Evolutionary conservation across 2,888 invertebrate species (phyloP), one percentile per base, ranked within the genome.

Genomic region (Hoplodrina ambigua): DNA sequence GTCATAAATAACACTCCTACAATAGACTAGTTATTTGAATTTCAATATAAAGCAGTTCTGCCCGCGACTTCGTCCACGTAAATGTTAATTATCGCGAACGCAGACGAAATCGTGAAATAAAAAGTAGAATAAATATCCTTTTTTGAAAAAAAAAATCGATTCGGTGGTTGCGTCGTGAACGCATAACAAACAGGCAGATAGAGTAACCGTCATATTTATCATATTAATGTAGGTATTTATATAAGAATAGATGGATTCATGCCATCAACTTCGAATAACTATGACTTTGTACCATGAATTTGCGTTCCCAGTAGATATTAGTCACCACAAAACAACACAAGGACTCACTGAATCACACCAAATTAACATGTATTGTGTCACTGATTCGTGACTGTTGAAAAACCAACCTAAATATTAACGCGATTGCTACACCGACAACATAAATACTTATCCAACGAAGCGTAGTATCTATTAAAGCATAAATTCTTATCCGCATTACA

Each of bases 391-490:
- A 78, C 33, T 63, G 52, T 37, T 63, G 59, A 72, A 74, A 80
- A 64, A 66, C 54, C 58, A 57, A 60, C 67, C 56, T 60, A 68
- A 76, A 72, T 71, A 73, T 72, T 60, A 69, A 74, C 64, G 46
- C 41, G 59, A 72, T 63, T 13, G 56, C 58, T 61, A 56, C 66
- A 61, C 55, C 54, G 55, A 68, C 61, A 74, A 52, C 72, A 75
- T 78, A 79, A 81, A 81, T 76, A 77, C 84, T 72, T 70, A 72
- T 72, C 56, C 68, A 71, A 68, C 66, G 66, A 82, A 80, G 59
- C 74, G 65, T 54, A 68, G 61, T 78, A 81, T 80, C 78, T 85
- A 78, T 84, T 83, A 81, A 78, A 80, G 75, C 83, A 81, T 84
- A 83, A 84, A 84, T 84, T 80, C 69, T 77, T 75, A 79, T 69